A percentile compares a stretch with the other conserved stretches of the same genome.
phyloP scores from a whole-genome alignment of 2,888 invertebrate genomes.

The Nemotelus nigrinus region DNA sequence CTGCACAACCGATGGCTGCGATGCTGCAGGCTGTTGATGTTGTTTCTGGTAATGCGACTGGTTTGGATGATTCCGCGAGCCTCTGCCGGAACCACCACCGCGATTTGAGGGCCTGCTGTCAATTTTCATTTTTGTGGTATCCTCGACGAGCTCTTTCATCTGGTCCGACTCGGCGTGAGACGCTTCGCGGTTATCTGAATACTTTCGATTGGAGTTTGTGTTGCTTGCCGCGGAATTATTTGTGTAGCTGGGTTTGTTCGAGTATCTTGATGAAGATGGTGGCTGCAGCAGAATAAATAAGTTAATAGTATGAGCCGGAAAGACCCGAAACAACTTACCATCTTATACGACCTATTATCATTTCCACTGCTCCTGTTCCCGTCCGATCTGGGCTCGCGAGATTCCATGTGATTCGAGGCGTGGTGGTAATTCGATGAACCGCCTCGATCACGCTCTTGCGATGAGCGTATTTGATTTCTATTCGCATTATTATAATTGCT shows the following conservation, averaged over 20 bases:
- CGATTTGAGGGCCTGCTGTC: conserved; percentile 49
- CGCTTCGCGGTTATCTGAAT: conserved; percentile 60
- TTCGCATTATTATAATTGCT: conserved; percentile 52
- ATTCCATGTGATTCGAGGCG: not conserved
- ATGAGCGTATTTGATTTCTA: conserved; percentile 26
- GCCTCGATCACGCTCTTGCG: conserved; percentile 33
- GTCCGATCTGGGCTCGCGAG: not conserved
- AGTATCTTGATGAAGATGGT: not conserved
- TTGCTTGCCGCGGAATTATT: conserved; percentile 53
- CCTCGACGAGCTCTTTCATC: conserved; percentile 55
- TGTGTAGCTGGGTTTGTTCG: conserved; percentile 18
- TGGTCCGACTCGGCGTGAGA: conserved; percentile 48
- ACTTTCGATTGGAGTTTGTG: conserved; percentile 23
- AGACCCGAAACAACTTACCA: conserved; percentile 6
- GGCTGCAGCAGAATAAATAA: not conserved
- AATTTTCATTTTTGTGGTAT: conserved; percentile 58
- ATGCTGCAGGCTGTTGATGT: conserved; percentile 38
- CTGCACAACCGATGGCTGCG: conserved; percentile 48
- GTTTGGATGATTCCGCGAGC: conserved; percentile 37
- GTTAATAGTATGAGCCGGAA: not conserved
- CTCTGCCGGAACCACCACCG: not conserved
- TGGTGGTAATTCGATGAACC: not conserved
- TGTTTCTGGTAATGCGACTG: conserved; percentile 50
- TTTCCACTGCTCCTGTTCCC: not conserved
- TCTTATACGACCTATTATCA: conserved; percentile 29